phyloP scores from a whole-genome alignment of 1,140 invertebrate genomes.

The Antheraea pernyi region DNA sequence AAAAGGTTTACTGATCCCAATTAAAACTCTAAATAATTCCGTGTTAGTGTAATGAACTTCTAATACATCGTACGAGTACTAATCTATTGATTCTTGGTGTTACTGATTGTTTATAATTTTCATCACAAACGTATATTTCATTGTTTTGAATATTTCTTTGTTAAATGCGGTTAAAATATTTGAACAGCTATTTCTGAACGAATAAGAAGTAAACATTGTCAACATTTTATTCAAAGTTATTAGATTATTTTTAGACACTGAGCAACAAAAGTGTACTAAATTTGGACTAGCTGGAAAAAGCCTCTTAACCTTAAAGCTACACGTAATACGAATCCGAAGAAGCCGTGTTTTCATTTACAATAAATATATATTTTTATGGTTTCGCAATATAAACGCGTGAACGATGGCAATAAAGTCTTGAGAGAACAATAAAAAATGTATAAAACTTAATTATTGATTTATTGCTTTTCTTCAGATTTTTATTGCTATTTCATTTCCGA shows the following conservation, averaged over 20 bases:
- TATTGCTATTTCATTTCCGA: neutral
- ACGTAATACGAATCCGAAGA: conserved; percentile 3
- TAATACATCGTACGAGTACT: no score
- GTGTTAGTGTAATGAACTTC: no score
- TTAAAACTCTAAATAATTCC: no score
- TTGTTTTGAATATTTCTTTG: no score
- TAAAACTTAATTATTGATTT: conserved; percentile 1
- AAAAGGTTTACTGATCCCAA: no score
- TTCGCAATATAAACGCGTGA: neutral
- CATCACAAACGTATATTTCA: no score
- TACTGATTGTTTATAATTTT: no score
- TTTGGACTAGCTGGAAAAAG: neutral
- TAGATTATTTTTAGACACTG: neutral
- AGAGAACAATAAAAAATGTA: neutral
- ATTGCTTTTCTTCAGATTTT: neutral
- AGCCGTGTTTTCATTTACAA: conserved; percentile 2
- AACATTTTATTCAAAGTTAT: no score
- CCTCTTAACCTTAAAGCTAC: neutral
- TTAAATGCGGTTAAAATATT: no score
- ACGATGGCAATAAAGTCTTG: conserved; percentile 2
- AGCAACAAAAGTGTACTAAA: neutral
- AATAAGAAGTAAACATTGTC: no score
- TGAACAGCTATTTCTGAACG: no score
- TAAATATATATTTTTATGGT: conserved; percentile 14
- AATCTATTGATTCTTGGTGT: no score